These are phyloP conservation scores for Bujurquina vittata DNA, from an alignment of 2,113 vertebrate species.

Conservation along the genomic window DNA sequence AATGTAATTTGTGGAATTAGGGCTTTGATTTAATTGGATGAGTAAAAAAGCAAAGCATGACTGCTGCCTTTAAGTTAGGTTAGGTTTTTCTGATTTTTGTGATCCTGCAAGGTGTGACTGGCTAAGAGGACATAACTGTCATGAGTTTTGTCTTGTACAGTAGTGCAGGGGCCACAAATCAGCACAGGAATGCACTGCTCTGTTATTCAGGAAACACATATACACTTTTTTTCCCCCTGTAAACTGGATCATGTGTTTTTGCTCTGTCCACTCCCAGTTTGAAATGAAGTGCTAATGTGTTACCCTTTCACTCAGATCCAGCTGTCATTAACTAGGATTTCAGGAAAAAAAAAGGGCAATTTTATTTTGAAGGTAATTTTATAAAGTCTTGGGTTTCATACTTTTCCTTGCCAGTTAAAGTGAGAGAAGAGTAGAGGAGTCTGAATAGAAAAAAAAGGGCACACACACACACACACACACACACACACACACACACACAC, in stretches of 20 bases:
- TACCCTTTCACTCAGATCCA: constrained; percentile 8
- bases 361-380: constrained; percentile 33
- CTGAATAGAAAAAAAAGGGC: constrained; percentile 28
- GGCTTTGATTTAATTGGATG: not conserved
- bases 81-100: not conserved
- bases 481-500: not conserved
- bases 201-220: constrained; percentile 48
- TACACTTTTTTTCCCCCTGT: constrained; percentile 20
- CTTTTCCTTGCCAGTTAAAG: constrained; percentile 37
- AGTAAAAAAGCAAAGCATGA: not conserved
- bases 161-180: constrained; percentile 52
- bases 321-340: constrained; percentile 48
- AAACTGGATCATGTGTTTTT: constrained; percentile 52
- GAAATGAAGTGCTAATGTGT: constrained; percentile 53
- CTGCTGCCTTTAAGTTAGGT: not conserved
- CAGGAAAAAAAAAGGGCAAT: not conserved
- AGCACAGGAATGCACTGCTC: constrained; percentile 58
- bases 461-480: not conserved
- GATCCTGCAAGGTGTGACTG: not conserved
- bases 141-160: constrained; percentile 30
- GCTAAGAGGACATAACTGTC: constrained; percentile 13
- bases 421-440: constrained; percentile 23
- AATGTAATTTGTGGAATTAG: not conserved
- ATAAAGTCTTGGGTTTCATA: constrained; percentile 33
- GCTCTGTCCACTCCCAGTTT: constrained; percentile 38